These are phyloP conservation scores for Caenorhabditis elegans DNA, from an alignment of 1,140 invertebrate genomes.

Conservation along the genomic window DNA sequence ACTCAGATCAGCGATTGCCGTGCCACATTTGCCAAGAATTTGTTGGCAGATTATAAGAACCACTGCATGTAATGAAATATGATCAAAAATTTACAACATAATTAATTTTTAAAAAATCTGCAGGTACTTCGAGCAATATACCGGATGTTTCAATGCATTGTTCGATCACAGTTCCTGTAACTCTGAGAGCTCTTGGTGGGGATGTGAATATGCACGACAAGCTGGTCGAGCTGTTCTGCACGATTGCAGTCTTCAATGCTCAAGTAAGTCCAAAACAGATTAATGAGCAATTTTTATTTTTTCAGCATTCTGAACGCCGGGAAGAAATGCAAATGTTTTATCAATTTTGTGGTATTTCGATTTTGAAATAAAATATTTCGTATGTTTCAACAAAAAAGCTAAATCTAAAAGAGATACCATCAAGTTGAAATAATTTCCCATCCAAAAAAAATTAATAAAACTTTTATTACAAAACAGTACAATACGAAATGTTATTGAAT, in stretches of 20 bases:
- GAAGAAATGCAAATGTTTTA: no score
- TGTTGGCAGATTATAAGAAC: slow-evolving; percentile 24
- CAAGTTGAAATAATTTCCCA: no score
- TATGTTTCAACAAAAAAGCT: no score
- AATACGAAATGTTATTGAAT: no score
- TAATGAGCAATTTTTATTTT: no score
- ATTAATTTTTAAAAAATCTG: not conserved
- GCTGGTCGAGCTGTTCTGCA: not conserved
- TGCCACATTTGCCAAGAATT: not conserved
- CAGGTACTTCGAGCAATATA: slow-evolving; percentile 21
- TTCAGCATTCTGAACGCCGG: not conserved
- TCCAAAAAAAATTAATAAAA: no score
- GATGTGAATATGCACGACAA: slow-evolving; percentile 40
- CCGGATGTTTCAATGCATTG: slow-evolving; percentile 12
- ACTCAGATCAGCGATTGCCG: not conserved
- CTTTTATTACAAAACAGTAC: no score
- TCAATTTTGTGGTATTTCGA: no score
- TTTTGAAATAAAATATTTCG: no score
- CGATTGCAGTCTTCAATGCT: slow-evolving; percentile 23
- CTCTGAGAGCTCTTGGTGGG: slow-evolving; percentile 32
- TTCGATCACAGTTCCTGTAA: not conserved
- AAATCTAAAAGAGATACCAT: no score
- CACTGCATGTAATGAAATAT: slow-evolving; percentile 29
- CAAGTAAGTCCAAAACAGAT: not conserved
- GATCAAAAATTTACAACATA: not conserved